Evolutionary conservation across 2,113 vertebrate species (phyloP), one percentile per base, ranked within the genome.

Genomic region (Dicentrarchus labrax): DNA sequence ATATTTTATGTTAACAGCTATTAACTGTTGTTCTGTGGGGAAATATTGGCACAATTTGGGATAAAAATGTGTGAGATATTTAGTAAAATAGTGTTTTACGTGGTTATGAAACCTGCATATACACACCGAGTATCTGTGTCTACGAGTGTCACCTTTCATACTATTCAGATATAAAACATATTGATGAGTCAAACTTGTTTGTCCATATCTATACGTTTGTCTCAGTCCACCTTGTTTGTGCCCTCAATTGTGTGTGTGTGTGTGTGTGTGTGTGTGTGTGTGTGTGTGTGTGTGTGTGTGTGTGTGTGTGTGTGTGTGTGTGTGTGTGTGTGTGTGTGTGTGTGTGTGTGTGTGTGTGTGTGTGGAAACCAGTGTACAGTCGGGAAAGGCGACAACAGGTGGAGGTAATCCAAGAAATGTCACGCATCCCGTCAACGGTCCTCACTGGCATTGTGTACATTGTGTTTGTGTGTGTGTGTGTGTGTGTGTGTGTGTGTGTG

Each of bases 351-450:
- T n/a, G n/a, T n/a, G n/a, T n/a, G n/a, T 0, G 69, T 61, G 45
- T n/a, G 15, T 21, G 22, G 64, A 76, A 78, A 65, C 36, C 48
- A 59, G 56, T 8, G 1, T 48, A 17, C 45, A 3, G 36, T 41
- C 12, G 30, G 22, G 0, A 62, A 48, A 89, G 89, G 91, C 21
- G 87, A 92, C 88, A 92, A 93, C 93, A 93, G 93, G 91, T 94
- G 93, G 75, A 85, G 74, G 86, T 89, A 93, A 94, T 89, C 72
- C 41, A 90, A 86, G 88, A 90, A 88, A 92, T 89, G 91, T 92
- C 86, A 91, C 0, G 7, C 67, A 39, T 73, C 65, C 75, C 9
- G 66, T 59, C 2, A 0, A 54, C 0, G 8, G 13, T 24, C 30
- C 17, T n/a, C 47, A 3, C 47, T 57, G 5, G 51, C 88, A 81